These are phyloP conservation scores for Alfaro cultratus DNA, from an alignment of 2,797 vertebrate genomes.

Conservation along the genomic window DNA sequence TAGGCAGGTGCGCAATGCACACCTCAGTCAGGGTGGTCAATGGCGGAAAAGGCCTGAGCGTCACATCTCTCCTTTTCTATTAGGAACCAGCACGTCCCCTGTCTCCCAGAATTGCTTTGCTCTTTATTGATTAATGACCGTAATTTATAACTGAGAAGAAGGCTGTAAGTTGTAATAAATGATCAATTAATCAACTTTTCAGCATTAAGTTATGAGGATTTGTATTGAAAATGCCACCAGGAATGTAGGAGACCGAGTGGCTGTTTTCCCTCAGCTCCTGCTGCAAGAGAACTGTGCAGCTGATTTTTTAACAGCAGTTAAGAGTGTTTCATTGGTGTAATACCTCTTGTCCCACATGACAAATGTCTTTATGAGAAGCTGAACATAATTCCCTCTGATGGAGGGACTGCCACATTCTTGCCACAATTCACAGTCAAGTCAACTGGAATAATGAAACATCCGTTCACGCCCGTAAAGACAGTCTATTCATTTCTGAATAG, in stretches of 20 bases:
- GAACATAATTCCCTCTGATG: constrained; percentile 93
- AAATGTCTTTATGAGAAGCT: constrained; percentile 89
- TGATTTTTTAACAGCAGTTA: constrained; percentile 86
- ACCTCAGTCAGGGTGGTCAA: constrained; percentile 95
- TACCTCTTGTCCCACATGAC: constrained; percentile 92
- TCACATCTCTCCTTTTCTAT: constrained; percentile 92
- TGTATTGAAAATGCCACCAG: constrained; percentile 82
- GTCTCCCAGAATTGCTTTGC: constrained; percentile 95
- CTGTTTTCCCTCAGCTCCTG: constrained; percentile 86
- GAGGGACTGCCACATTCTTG: constrained; percentile 85
- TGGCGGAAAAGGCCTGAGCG: constrained; percentile 86
- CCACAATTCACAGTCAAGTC: constrained; percentile 85
- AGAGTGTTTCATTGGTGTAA: constrained; percentile 92
- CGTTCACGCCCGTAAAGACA: constrained; percentile 84
- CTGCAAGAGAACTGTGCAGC: constrained; percentile 82
- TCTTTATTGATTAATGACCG: constrained; percentile 99
- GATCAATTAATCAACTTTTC: constrained; percentile 99
- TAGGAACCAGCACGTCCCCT: constrained; percentile 98
- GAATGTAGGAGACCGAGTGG: constrained; percentile 85
- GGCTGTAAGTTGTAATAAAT: constrained; percentile 97
- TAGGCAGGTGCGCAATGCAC: constrained; percentile 91
- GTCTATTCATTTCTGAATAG: constrained; percentile 91
- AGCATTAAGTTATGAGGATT: constrained; percentile 96
- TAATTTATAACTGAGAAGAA: constrained; percentile 99
- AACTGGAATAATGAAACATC: constrained; percentile 90